A percentile compares a stretch with the other conserved stretches of the same genome.
Evolutionary conservation across 2,888 invertebrate genomes (phyloP).

Genomic region (Hyalella azteca): DNA sequence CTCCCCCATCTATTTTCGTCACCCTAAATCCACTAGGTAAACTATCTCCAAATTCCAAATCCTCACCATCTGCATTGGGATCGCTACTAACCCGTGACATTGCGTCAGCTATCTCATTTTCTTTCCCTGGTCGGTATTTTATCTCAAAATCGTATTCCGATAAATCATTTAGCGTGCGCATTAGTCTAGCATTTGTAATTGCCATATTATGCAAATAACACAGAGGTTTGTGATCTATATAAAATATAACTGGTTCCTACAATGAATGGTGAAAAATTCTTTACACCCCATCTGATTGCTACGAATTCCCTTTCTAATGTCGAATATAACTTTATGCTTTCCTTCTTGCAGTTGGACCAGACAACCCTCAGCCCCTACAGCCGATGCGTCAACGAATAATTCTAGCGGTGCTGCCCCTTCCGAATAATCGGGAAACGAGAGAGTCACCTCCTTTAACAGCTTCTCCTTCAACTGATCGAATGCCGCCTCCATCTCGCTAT

Average conservation of each 20-base stretch:
- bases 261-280: neutral
- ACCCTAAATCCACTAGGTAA: neutral
- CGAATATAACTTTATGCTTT: neutral
- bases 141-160: neutral
- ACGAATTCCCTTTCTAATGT: neutral
- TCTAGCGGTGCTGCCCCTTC: neutral
- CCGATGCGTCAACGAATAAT: neutral
- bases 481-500: neutral
- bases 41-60: neutral
- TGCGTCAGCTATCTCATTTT: neutral
- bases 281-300: neutral
- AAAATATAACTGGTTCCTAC: neutral
- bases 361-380: neutral
- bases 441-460: neutral
- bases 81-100: neutral
- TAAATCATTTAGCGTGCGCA: neutral
- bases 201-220: neutral
- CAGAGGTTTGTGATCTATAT: neutral
- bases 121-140: neutral
- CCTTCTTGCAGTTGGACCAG: neutral
- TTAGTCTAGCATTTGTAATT: neutral
- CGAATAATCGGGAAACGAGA: neutral
- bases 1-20: neutral
- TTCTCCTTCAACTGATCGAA: neutral
- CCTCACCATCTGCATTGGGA: neutral